Conservation (phyloP, 2,888 invertebrate genomes). For the Hermaeophaga mercurialis region DNA sequence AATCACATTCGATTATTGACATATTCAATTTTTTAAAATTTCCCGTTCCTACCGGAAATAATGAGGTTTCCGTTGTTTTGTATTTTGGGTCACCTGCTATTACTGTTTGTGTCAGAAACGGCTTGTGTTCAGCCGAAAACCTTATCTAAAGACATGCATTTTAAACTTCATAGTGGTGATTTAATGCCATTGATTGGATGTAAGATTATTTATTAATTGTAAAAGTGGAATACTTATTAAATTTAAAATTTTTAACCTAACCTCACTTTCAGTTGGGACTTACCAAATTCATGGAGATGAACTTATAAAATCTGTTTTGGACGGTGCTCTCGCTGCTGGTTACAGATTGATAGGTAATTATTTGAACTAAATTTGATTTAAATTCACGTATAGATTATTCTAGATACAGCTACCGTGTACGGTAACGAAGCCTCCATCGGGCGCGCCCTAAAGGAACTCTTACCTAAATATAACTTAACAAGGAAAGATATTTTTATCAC, state of each 20-base stretch:
- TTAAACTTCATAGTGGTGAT: slow-evolving; percentile 57
- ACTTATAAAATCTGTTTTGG: slow-evolving; percentile 62
- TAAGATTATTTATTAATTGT: slow-evolving; percentile 46
- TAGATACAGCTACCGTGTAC: slow-evolving; percentile 56
- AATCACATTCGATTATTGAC: background rate
- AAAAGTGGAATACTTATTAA: slow-evolving; percentile 4
- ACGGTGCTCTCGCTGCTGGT: slow-evolving; percentile 68
- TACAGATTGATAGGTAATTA: slow-evolving; percentile 72
- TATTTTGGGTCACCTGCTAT: background rate
- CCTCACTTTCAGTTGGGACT: slow-evolving; percentile 65
- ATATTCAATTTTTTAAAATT: background rate
- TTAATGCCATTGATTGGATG: slow-evolving; percentile 64
- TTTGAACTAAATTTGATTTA: background rate
- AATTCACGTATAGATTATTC: background rate
- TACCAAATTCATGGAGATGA: slow-evolving; percentile 64
- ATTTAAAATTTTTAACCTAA: slow-evolving; percentile 6
- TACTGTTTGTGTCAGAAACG: background rate
- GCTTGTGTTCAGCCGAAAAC: background rate
- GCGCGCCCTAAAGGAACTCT: slow-evolving; percentile 64
- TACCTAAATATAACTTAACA: slow-evolving; percentile 71
- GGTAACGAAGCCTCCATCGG: slow-evolving; percentile 75
- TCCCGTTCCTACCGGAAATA: background rate
- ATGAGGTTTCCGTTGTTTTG: background rate
- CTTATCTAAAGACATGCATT: slow-evolving; percentile 42
- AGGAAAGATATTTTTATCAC: slow-evolving; percentile 80